Percentiles rank a stretch among this genome's conserved stretches.
phyloP scores from a whole-genome alignment of 2,113 vertebrate genomes.

The Cardinalis cardinalis region DNA sequence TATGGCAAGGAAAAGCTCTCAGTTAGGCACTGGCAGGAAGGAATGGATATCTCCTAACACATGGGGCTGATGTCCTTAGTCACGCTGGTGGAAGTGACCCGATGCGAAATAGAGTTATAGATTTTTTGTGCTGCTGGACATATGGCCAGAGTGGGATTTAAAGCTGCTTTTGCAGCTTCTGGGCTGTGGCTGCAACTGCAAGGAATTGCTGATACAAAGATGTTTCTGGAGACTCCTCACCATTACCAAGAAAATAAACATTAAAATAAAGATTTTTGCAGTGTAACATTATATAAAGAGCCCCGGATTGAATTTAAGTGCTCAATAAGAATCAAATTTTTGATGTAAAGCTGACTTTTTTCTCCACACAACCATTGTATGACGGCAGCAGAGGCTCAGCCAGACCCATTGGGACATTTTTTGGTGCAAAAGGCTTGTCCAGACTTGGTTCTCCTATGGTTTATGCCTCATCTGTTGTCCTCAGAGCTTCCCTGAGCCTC shows the following conservation, averaged over 20 bases:
- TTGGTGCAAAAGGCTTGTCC: not conserved
- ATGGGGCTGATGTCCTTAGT: not conserved
- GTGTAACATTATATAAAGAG: accelerated
- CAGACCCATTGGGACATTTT: not conserved
- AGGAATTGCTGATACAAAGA: not conserved
- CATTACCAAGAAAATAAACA: not conserved
- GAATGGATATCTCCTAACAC: not conserved
- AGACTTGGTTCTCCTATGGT: accelerated
- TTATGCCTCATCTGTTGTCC: not conserved
- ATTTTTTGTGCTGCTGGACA: not conserved
- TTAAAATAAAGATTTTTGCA: not conserved
- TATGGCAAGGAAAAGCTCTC: not conserved
- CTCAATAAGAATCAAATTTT: not conserved
- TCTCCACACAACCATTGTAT: not conserved
- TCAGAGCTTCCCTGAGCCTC: not conserved
- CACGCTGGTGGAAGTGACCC: not conserved
- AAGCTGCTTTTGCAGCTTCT: not conserved
- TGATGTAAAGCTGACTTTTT: not conserved
- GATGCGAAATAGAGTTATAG: not conserved
- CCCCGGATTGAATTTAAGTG: not conserved
- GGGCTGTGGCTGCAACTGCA: not conserved
- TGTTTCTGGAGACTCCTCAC: not conserved
- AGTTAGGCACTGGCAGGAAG: not conserved
- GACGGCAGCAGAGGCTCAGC: not conserved
- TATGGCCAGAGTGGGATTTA: not conserved